phyloP scores from a whole-genome alignment of 1,140 invertebrate species.

The Oncopeltus fasciatus region DNA sequence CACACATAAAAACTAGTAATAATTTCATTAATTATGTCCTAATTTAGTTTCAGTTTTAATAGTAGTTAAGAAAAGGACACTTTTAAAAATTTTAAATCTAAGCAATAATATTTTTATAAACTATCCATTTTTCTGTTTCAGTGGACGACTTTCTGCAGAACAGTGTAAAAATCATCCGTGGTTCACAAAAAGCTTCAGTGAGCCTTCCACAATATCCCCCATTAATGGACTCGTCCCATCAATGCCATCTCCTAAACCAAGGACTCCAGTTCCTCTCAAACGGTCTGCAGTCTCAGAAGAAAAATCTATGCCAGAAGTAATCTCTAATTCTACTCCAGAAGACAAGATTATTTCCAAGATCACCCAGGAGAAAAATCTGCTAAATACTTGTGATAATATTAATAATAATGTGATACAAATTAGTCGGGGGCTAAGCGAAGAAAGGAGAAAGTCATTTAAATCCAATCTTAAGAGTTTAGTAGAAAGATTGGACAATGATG shows the following conservation, averaged over 20 bases:
- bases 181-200: slow-evolving; percentile 29
- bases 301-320: neutral
- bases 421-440: slow-evolving; percentile 30
- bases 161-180: slow-evolving; percentile 48
- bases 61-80: too few species aligned
- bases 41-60: too few species aligned
- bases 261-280: slow-evolving; percentile 1
- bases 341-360: neutral
- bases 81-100: too few species aligned
- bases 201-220: slow-evolving; percentile 2
- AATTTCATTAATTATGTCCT: too few species aligned
- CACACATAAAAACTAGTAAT: too few species aligned
- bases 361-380: slow-evolving; percentile 1
- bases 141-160: slow-evolving; percentile 42
- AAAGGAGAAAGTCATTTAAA: slow-evolving; percentile 32
- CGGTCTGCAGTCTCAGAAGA: neutral
- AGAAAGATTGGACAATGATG: slow-evolving; percentile 6
- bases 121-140: slow-evolving; percentile 31
- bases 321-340: neutral
- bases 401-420: neutral
- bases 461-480: slow-evolving; percentile 8
- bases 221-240: neutral
- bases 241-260: neutral
- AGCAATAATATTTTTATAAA: too few species aligned
- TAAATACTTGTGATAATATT: too few species aligned